Evolutionary conservation across 2,888 invertebrate genomes (phyloP), one percentile per base, ranked within the genome.

Genomic region (Sphaerophoria rueppellii): DNA sequence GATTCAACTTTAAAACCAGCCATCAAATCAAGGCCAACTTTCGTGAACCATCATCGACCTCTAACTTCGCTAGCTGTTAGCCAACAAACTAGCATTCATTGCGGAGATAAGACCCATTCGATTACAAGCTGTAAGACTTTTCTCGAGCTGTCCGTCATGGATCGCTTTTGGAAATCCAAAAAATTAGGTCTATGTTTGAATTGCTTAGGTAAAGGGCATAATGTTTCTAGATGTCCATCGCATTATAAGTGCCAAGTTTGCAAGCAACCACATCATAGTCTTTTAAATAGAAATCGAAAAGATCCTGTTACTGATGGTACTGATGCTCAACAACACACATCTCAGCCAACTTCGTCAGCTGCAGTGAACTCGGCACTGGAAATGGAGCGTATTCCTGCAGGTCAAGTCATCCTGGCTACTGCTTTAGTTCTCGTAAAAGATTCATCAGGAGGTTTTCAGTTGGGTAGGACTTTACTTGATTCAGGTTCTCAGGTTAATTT

Each of bases 381-480:
- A 14, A 14, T 57, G 12, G 37, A 16, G 5, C 7, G 14, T 5
- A 4, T 2, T 3, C 16, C 11, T 11, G 7, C 24, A 32, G 11
- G 32, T 54, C 54, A 54, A 54, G 9, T 54, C 9, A 54, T 16
- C 7, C n/a, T 32, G 32, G 54, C 54, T 11, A 54, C 54, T 32
- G 24, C 24, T 9, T 24, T 54, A 63, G 48, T 48, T 14, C 14
- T 48, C 12, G 32, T 43, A 5, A 12, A 61, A 32, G 61, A 61
- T 46, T 61, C 61, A 7, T 32, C 63, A 34, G 48, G 50, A 46
- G 32, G 52, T 34, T 73, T 46, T 46, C 55, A 63, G 34, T 50
- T 72, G 6, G 72, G 60, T 11, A 16, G 61, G 11, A 52, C 54
- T 60, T 14, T 72, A 6, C 46, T 74, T 7, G 57, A 55, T 74